Evolutionary conservation across 2,888 invertebrate species (phyloP).

Genomic region (Cephus pygmeus): DNA sequence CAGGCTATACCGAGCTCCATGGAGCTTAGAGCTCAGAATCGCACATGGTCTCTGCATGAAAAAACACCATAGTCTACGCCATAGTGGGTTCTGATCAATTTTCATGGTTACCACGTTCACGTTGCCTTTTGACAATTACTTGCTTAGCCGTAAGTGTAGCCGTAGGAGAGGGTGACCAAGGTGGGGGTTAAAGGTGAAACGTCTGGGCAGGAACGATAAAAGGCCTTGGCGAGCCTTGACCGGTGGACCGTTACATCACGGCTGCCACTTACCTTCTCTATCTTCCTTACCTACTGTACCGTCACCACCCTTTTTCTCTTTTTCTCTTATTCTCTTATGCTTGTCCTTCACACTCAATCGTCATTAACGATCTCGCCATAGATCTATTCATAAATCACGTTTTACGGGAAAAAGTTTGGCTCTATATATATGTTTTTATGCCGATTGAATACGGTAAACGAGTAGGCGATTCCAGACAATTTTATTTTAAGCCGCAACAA

Average conservation of each 20-base stretch:
- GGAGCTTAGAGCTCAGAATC: not conserved
- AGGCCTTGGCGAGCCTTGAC: conserved; percentile 62
- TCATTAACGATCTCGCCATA: not conserved
- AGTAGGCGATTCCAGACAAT: too few relatives aligned
- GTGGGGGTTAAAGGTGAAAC: conserved; percentile 12
- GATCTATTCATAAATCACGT: too few relatives aligned
- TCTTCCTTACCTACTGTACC: not conserved
- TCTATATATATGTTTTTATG: too few relatives aligned
- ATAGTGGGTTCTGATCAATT: conserved; percentile 10
- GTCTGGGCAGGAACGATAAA: conserved; percentile 32
- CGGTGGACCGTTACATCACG: conserved; percentile 56
- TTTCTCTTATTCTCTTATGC: not conserved
- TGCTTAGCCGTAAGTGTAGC: not conserved
- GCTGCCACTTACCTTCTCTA: not conserved
- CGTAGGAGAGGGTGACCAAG: not conserved
- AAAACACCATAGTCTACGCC: not conserved
- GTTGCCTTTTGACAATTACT: conserved; percentile 17
- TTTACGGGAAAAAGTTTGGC: too few relatives aligned
- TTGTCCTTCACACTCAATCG: not conserved
- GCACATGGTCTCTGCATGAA: not conserved
- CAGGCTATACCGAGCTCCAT: too few relatives aligned
- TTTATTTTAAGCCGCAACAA: too few relatives aligned
- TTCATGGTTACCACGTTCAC: conserved; percentile 8
- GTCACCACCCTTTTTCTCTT: not conserved
- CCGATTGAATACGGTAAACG: too few relatives aligned